Evolutionary conservation across 2,113 vertebrate species (phyloP), one percentile per base, ranked within the genome.

Genomic region (Eurystomus gularis): DNA sequence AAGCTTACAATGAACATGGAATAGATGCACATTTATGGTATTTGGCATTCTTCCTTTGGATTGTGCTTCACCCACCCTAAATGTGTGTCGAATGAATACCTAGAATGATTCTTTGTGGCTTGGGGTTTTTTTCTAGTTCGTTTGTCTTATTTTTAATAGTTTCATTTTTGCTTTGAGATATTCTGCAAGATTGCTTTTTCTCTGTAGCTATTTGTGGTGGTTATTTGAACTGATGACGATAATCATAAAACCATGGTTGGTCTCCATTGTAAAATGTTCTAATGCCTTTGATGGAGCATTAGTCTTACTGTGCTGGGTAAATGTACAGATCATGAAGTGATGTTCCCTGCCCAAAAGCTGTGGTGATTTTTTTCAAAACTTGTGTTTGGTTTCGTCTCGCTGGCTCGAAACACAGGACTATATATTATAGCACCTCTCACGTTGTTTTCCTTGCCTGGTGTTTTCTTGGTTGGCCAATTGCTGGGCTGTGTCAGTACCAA

Each of bases 391-490:
- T 93, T 92, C 93, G 61, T 88, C 66, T 92, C 48, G 68, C 61
- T 84, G 69, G 40, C 72, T 86, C 3, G 8, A 82, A 91, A 86
- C 9, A 20, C n/a, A 61, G 24, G 44, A 79, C 52, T 79, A 17
- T 61, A 37, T 93, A 40, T 83, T 78, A 75, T 28, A 72, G 62
- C 58, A 90, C 49, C 10, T 92, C 61, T 86, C 71, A 62, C 29
- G 44, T 95, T 96, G 90, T 93, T 95, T 96, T 96, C 46, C 40
- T 83, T 93, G 79, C 84, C 90, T 96, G 17, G 5, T 72, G 60
- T 88, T 94, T 81, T 94, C 76, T 91, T 79, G 42, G 33, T 79
- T 92, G 80, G 90, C 80, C 92, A 82, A 57, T 91, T 90, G 58
- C 83, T 95, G 80, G 37, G 69, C 82, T 92, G 55, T 51, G 81